Evolutionary conservation across 2,888 invertebrate genomes (phyloP), one percentile per base, ranked within the genome.

Genomic region (Eustalomyia histrio): DNA sequence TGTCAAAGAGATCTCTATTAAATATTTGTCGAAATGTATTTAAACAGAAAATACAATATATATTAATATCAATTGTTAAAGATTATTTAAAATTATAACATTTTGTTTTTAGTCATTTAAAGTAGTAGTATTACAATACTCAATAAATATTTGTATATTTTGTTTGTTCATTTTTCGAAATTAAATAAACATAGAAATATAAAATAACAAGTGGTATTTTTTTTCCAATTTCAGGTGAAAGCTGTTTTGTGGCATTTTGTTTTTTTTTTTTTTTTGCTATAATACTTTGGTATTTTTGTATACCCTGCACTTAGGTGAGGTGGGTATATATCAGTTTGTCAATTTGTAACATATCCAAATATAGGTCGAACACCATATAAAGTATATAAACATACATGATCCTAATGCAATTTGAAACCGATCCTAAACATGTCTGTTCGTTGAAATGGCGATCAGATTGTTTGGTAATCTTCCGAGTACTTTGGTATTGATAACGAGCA

Each of bases 201-300:
- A 53, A 50, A 24, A 21, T 17, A 12, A 52, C 65, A 29, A 39
- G 17, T 73, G 35, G 0, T 29, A 33, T 53, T 16, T 57, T 71
- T 29, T 29, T 29, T 24, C 5, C 17, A 64, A 18, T 24, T 71
- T 64, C 72, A 79, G 75, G 73, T 81, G 65, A 81, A 81, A 81
- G 73, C 79, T 65, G 73, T 71, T 73, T 68, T 73, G 17, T 24
- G 52, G 60, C 64, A 50, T 72, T 75, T 76, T 58, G 29, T 43
- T 60, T 17, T 55, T 14, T 47, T 39, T n/a, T 43, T 60, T 17
- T 55, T 14, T 47, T 39, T n/a, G 14, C 43, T 47, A n/a, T 47
- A 6, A n/a, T 14, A n/a, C n/a, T n/a, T n/a, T n/a, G 14, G 6
- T 47, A 47, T n/a, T 47, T 3, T n/a, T n/a, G n/a, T n/a, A n/a